A percentile compares a stretch with the other conserved stretches of the same genome.
These are phyloP conservation scores for Celastrina argiolus DNA, from an alignment of 2,888 invertebrate genomes.

Conservation along the genomic window DNA sequence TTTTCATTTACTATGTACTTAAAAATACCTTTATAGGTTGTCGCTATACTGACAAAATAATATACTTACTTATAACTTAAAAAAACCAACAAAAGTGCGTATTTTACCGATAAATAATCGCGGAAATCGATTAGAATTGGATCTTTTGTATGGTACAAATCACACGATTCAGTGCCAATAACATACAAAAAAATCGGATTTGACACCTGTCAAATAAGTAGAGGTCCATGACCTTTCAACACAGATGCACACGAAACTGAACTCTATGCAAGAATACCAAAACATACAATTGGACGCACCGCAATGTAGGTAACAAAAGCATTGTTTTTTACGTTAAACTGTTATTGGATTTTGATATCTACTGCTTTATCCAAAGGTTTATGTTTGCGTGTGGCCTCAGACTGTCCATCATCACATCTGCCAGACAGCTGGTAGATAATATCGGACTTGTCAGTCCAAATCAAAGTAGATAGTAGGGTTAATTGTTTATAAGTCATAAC, in stretches of 20 bases:
- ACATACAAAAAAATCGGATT: too few species aligned
- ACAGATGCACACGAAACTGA: slow-evolving; percentile 29
- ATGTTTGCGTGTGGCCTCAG: slow-evolving; percentile 27
- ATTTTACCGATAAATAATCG: not conserved
- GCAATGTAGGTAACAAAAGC: slow-evolving; percentile 24
- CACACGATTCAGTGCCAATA: too few species aligned
- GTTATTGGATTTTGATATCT: slow-evolving; percentile 2
- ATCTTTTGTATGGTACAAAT: too few species aligned
- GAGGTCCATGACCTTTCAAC: slow-evolving; percentile 37
- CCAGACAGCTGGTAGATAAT: slow-evolving; percentile 69
- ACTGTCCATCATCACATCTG: slow-evolving; percentile 58
- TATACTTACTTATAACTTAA: too few species aligned
- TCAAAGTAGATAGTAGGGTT: slow-evolving; percentile 59
- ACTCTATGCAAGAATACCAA: slow-evolving; percentile 30
- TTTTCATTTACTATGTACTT: too few species aligned
- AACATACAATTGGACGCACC: slow-evolving; percentile 28
- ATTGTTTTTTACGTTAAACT: slow-evolving; percentile 11
- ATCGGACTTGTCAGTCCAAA: slow-evolving; percentile 64
- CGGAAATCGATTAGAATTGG: slow-evolving; percentile 32
- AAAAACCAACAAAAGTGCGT: too few species aligned
- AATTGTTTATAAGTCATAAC: slow-evolving; percentile 40
- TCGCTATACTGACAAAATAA: too few species aligned
- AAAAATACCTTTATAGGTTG: too few species aligned
- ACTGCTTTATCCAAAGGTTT: slow-evolving; percentile 21
- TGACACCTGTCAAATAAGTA: slow-evolving; percentile 44